Evolutionary conservation across 2,113 vertebrate genomes (phyloP), one percentile per base, ranked within the genome.

Genomic region (Podarcis cretensis): DNA sequence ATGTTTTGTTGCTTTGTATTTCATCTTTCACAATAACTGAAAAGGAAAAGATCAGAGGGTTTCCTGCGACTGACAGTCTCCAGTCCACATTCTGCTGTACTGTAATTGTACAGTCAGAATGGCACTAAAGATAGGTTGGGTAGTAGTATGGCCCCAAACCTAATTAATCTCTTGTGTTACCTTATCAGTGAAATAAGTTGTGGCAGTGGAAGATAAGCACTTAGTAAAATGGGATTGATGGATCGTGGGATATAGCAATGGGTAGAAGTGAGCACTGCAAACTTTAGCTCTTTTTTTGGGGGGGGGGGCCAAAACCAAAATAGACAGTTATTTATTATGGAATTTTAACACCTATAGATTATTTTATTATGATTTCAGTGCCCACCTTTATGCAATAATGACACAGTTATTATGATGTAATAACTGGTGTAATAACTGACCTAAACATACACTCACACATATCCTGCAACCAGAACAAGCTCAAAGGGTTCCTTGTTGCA

Each of bases 111-210:
- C 78, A 82, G 2, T 87, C 12, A 89, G 27, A 23, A 86, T 14
- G 30, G 40, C 84, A 14, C 57, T 90, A 87, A 89, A 89, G 92
- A 93, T 87, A 76, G 43, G 30, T 48, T 68, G 32, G 63, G n/a
- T 40, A 40, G n/a, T 59, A 78, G 40, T 37, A 83, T 84, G 69
- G 77, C 69, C 89, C 35, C 82, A 40, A 7, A 4, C 6, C 81
- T 92, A 37, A 81, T 87, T 91, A 30, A 91, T 86, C 6, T 89
- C 35, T 20, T 82, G 2, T n/a, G 32, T 43, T 54, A 63, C 25
- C 54, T 63, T 74, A 40, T 82, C n/a, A 81, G 25, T 82, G 59
- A 6, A 88, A 23, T 78, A 86, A 89, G 43, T 89, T 89, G 35
- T 7, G 81, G 43, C 0, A 40, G 1, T 0, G 0, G 37, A 3